These are phyloP conservation scores for Drosophila trapezifrons DNA, from an alignment of 1,140 invertebrate species.

Conservation along the genomic window DNA sequence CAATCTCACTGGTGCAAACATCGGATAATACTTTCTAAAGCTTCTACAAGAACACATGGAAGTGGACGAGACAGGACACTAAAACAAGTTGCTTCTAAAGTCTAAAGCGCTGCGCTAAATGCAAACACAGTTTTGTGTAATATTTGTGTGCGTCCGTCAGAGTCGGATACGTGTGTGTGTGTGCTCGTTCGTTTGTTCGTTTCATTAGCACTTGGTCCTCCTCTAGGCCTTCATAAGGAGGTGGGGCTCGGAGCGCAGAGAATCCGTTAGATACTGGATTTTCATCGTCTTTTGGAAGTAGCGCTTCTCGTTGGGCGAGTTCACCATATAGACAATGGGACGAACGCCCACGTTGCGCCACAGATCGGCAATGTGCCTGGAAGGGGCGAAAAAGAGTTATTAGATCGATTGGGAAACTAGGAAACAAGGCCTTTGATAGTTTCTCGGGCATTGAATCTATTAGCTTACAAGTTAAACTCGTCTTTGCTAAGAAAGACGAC, in stretches of 20 bases:
- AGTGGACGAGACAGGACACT: slow-evolving; percentile 7
- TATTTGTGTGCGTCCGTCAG: slow-evolving; percentile 23
- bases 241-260: slow-evolving; percentile 82
- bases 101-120: slow-evolving; percentile 59
- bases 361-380: slow-evolving; percentile 79
- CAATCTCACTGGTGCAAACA: slow-evolving; percentile 52
- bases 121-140: slow-evolving; percentile 55
- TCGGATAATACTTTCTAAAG: slow-evolving; percentile 69
- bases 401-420: neutral
- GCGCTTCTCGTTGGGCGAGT: slow-evolving; percentile 84
- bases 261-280: slow-evolving; percentile 83
- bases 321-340: slow-evolving; percentile 83
- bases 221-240: slow-evolving; percentile 76
- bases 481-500: slow-evolving; percentile 83
- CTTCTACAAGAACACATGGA: slow-evolving; percentile 41
- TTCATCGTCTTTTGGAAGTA: slow-evolving; percentile 84
- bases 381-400: neutral
- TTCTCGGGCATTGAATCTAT: no score
- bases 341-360: slow-evolving; percentile 83
- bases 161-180: slow-evolving; percentile 11
- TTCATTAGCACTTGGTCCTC: neutral
- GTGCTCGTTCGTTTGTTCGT: slow-evolving; percentile 11
- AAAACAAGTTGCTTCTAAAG: slow-evolving; percentile 35
- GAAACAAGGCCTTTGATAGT: neutral
- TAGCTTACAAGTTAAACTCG: slow-evolving; percentile 80